Conservation (phyloP, 2,888 invertebrate species). For the Eueremaeus valkanovi region DNA sequence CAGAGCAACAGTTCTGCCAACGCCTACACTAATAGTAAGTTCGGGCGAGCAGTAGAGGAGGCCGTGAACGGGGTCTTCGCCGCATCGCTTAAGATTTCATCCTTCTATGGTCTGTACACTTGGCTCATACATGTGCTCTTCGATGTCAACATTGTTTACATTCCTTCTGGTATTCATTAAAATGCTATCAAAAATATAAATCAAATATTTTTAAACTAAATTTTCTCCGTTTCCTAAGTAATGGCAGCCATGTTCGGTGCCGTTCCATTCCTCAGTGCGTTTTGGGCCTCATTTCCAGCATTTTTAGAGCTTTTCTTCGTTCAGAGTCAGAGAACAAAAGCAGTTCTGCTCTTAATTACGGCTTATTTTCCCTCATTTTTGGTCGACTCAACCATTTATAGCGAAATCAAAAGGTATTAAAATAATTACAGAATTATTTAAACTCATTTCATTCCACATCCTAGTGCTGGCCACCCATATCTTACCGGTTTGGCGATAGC, state of each 20-base stretch:
- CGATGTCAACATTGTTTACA: conserved; percentile 79
- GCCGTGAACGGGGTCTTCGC: conserved; percentile 91
- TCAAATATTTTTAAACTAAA: conserved; percentile 48
- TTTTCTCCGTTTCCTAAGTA: conserved; percentile 61
- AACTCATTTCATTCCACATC: conserved; percentile 43
- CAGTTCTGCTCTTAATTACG: conserved; percentile 71
- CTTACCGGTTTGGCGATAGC: conserved; percentile 94
- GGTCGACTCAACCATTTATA: conserved; percentile 92
- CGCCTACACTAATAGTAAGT: conserved; percentile 49
- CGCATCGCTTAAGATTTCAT: conserved; percentile 92
- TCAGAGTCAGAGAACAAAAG: conserved; percentile 71
- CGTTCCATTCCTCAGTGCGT: conserved; percentile 91
- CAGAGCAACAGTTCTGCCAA: conserved; percentile 8
- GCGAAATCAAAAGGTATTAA: conserved; percentile 90
- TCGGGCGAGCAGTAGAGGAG: conserved; percentile 76
- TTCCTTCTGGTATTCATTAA: conserved; percentile 70
- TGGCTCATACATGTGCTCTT: conserved; percentile 96
- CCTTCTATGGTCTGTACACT: conserved; percentile 96
- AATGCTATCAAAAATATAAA: conserved; percentile 7
- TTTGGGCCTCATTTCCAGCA: conserved; percentile 90
- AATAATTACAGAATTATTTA: conserved; percentile 47
- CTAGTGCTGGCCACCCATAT: conserved; percentile 89
- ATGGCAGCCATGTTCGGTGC: conserved; percentile 89
- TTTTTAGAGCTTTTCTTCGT: conserved; percentile 91
- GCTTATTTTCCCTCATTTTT: conserved; percentile 87